phyloP scores from a whole-genome alignment of 2,113 vertebrate species.

The Xiphophorus hellerii region DNA sequence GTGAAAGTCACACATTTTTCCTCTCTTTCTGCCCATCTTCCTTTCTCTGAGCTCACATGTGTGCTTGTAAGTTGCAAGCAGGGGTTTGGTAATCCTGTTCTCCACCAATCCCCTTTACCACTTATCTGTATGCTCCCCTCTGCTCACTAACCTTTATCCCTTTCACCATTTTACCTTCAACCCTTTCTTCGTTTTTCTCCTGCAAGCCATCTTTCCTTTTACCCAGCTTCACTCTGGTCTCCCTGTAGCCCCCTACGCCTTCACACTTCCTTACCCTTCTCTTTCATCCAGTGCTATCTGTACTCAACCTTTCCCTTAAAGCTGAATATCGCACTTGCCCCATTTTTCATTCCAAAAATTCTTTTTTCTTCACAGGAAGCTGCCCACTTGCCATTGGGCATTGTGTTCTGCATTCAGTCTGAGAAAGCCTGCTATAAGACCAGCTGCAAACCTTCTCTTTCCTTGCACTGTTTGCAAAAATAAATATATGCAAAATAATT shows the following conservation, averaged over 20 bases:
- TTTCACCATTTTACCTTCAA: conserved; percentile 26
- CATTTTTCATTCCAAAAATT: conserved; percentile 26
- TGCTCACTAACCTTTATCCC: conserved; percentile 42
- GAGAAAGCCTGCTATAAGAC: conserved; percentile 1
- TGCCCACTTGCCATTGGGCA: background rate
- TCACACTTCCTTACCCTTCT: background rate
- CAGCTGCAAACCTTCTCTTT: conserved; percentile 7
- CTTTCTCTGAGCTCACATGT: background rate
- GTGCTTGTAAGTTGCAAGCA: conserved; percentile 45
- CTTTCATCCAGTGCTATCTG: conserved; percentile 12
- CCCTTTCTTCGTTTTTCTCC: conserved; percentile 6
- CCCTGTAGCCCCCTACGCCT: background rate
- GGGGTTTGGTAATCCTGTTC: conserved; percentile 57
- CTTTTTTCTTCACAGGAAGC: background rate
- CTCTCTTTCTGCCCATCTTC: conserved; percentile 40
- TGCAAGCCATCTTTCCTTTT: conserved; percentile 27
- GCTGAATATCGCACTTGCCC: conserved; percentile 18
- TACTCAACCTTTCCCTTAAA: conserved; percentile 18
- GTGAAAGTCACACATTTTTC: conserved; percentile 2
- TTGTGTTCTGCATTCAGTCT: conserved; percentile 1
- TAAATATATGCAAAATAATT: background rate
- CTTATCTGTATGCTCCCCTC: conserved; percentile 36
- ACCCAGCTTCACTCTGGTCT: conserved; percentile 29
- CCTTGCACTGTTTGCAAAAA: background rate
- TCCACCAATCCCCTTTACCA: conserved; percentile 34